Evolutionary conservation across 2,888 invertebrate species (phyloP), one percentile per base, ranked within the genome.

Genomic region (Exephanes ischioxanthus): DNA sequence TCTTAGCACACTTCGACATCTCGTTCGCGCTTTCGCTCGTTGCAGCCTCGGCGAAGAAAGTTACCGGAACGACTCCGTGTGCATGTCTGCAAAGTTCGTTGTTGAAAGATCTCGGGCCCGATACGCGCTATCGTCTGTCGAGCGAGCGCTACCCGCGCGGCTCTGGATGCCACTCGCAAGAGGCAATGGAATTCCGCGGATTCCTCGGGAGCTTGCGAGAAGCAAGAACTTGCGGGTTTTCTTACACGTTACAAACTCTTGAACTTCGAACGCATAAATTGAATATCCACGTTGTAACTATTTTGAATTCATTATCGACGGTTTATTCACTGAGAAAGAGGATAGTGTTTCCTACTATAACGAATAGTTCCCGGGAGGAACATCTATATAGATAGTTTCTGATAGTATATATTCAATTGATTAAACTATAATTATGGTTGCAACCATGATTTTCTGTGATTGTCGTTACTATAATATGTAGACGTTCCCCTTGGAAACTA

Each of bases 1-100:
- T 48, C 58, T 3, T 3, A 48, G 45, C 68, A 77, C 73, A 48
- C 72, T 77, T 77, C 73, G 80, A 66, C 72, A 71, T 84, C 80
- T 68, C 77, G 77, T 84, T 84, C 67, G 55, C 76, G 61, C 67
- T 22, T 30, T 53, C 63, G 33, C 78, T 68, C 45, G 19, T 16
- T 16, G 33, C 16, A 84, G 78, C 11, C 72, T 79, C 70, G 0
- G 63, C 75, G 66, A 81, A 78, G 85, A 78, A 85, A 78, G 70
- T 81, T 81, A 70, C 19, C 14, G 41, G 51, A 63, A 63, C 30
- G 41, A 68, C 68, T 63, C 41, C 61, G 30, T 9, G 48, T 33
- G 61, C 61, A 51, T 53, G 71, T 71, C 16, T 7, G 45, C 41
- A 26, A 26, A 68, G 58, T 70, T 79, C 75, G 37, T 79, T 67